Evolutionary conservation across 2,888 invertebrate species (phyloP).

Genomic region (Polyploca ridens): DNA sequence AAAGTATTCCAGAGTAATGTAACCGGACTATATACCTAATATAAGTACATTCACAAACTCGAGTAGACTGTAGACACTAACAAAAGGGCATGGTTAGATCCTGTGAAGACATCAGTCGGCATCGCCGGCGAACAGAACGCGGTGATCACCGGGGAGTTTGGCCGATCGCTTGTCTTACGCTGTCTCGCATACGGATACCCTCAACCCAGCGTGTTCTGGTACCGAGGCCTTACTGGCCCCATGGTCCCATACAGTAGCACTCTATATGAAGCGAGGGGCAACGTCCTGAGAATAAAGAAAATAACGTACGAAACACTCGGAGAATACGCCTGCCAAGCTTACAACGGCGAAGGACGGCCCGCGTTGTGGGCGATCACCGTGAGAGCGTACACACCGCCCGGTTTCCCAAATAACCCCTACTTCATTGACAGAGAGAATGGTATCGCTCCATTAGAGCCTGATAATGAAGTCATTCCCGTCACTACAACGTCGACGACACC

Average conservation of each 20-base stretch:
- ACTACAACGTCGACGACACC: slow-evolving; percentile 38
- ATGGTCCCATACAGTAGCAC: slow-evolving; percentile 90
- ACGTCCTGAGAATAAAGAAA: slow-evolving; percentile 89
- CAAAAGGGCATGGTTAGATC: slow-evolving; percentile 80
- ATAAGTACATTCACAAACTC: slow-evolving; percentile 41
- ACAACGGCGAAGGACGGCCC: slow-evolving; percentile 91
- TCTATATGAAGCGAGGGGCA: slow-evolving; percentile 89
- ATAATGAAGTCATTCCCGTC: slow-evolving; percentile 3
- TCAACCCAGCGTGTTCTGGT: slow-evolving; percentile 92
- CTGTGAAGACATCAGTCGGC: slow-evolving; percentile 82
- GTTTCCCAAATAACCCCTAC: slow-evolving; percentile 57
- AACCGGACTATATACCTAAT: neutral
- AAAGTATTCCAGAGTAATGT: slow-evolving; percentile 35
- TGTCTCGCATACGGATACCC: slow-evolving; percentile 94
- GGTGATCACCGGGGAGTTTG: slow-evolving; percentile 88
- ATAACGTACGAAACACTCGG: slow-evolving; percentile 91
- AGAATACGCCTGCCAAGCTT: slow-evolving; percentile 95
- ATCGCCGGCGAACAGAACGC: slow-evolving; percentile 88
- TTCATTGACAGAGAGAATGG: slow-evolving; percentile 32
- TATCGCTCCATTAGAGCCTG: slow-evolving; percentile 16
- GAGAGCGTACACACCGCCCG: slow-evolving; percentile 86
- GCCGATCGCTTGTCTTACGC: slow-evolving; percentile 88
- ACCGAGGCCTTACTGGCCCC: slow-evolving; percentile 88
- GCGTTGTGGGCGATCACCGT: slow-evolving; percentile 91
- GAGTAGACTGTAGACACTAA: slow-evolving; percentile 50